Evolutionary conservation across 1,140 invertebrate genomes (phyloP).

Genomic region (Manduca sexta): DNA sequence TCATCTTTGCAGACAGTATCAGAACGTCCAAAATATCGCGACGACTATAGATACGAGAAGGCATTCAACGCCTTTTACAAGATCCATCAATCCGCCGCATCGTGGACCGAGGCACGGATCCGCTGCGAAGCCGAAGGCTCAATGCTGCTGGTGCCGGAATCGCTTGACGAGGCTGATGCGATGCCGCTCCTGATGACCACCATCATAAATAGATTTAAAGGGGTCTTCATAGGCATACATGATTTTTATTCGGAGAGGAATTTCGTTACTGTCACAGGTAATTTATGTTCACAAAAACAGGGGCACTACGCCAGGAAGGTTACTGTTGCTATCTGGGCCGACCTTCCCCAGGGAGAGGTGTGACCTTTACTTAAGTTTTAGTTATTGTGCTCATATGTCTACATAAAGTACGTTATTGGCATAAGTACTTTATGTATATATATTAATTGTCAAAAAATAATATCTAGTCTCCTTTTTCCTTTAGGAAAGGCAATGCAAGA

Average conservation of each 20-base stretch:
- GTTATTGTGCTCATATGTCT: too few species aligned
- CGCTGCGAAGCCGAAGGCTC: conserved; percentile 51
- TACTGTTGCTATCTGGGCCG: too few species aligned
- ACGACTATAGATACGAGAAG: conserved; percentile 42
- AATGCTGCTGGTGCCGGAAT: conserved; percentile 36
- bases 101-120: conserved; percentile 42
- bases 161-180: conserved; percentile 44
- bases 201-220: conserved; percentile 26
- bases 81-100: conserved; percentile 30
- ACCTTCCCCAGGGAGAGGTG: too few species aligned
- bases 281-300: too few species aligned
- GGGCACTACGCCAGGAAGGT: too few species aligned
- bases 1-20: conserved; percentile 20
- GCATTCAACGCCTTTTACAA: conserved; percentile 53
- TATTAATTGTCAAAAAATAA: too few species aligned
- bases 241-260: conserved; percentile 43
- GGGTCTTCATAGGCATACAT: conserved; percentile 38
- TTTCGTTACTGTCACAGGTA: conserved; percentile 40
- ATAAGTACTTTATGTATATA: too few species aligned
- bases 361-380: too few species aligned
- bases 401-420: too few species aligned
- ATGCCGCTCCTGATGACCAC: conserved; percentile 34
- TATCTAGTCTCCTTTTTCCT: conserved; percentile 9
- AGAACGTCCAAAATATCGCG: conserved; percentile 32
- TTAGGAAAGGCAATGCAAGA: conserved; percentile 25